Conservation (phyloP, 2,113 vertebrate genomes). For the Salminus brasiliensis region DNA sequence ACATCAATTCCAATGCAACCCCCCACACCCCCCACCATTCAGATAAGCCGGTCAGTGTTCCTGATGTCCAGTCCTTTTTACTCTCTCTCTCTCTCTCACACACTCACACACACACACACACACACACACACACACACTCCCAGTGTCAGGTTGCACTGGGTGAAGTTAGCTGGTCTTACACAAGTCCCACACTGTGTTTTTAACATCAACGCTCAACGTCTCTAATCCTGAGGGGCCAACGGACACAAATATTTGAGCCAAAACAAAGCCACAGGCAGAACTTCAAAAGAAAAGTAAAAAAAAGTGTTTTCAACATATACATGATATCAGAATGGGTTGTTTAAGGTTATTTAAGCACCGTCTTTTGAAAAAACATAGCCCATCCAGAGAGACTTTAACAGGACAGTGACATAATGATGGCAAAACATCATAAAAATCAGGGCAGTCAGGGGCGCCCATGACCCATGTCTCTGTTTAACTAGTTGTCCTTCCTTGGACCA, state of each 20-base stretch:
- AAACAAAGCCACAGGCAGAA: slow-evolving; percentile 38
- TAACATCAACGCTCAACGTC: slow-evolving; percentile 10
- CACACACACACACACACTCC: not conserved
- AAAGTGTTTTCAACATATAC: slow-evolving; percentile 5
- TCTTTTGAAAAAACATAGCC: not conserved
- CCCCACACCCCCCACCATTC: slow-evolving; percentile 23
- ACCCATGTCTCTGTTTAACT: no score
- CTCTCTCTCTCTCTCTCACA: slow-evolving; percentile 27
- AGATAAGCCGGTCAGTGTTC: slow-evolving; percentile 48
- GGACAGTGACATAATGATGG: slow-evolving; percentile 10
- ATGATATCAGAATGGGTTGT: not conserved
- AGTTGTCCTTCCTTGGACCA: no score
- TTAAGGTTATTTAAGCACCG: slow-evolving; percentile 2
- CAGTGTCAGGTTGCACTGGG: slow-evolving; percentile 16
- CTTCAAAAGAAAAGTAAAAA: slow-evolving; percentile 17
- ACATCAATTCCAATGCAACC: slow-evolving; percentile 21
- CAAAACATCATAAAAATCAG: slow-evolving; percentile 6
- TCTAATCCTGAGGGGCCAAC: not conserved
- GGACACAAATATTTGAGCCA: slow-evolving; percentile 27
- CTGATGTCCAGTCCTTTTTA: slow-evolving; percentile 34
- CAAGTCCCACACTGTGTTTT: slow-evolving; percentile 25
- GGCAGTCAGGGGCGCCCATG: no score
- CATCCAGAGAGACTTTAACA: not conserved
- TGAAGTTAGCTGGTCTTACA: slow-evolving; percentile 36
- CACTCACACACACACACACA: slow-evolving; percentile 2